Evolutionary conservation across 2,113 vertebrate genomes (phyloP).

Genomic region (Isurus oxyrinchus): DNA sequence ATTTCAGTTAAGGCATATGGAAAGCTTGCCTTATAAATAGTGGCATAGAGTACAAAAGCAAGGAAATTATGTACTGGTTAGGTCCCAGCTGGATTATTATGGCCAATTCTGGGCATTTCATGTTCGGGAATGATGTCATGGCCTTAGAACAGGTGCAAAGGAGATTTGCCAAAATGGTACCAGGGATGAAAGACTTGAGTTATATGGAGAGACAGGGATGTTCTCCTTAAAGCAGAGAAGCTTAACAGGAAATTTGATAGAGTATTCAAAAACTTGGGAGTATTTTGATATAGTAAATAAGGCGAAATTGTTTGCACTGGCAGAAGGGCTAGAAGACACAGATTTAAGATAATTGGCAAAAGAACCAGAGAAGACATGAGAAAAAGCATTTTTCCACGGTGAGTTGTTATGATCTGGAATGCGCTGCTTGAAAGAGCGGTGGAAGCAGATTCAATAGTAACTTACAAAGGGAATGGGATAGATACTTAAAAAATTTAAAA

Average conservation of each 20-base stretch:
- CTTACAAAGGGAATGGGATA: background rate
- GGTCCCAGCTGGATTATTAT: background rate
- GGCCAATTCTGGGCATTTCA: background rate
- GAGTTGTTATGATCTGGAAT: background rate
- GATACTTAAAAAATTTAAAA: too few species aligned
- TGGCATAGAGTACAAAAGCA: background rate
- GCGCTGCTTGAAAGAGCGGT: background rate
- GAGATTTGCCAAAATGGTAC: background rate
- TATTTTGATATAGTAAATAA: background rate
- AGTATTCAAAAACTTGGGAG: background rate
- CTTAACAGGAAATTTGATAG: background rate
- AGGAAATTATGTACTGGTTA: background rate
- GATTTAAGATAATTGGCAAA: background rate
- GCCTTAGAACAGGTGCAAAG: background rate
- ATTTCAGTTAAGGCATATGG: too few species aligned
- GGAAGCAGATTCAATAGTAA: background rate
- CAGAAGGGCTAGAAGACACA: background rate
- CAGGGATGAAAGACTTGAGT: background rate
- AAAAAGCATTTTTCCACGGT: background rate
- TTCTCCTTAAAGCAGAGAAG: background rate
- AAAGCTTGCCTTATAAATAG: too few species aligned
- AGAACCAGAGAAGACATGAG: background rate
- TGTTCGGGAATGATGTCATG: background rate
- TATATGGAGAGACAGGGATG: background rate
- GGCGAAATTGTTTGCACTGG: background rate